These are phyloP conservation scores for Dicerorhinus sumatrensis DNA, from an alignment of 2,113 vertebrate genomes.

Conservation along the genomic window DNA sequence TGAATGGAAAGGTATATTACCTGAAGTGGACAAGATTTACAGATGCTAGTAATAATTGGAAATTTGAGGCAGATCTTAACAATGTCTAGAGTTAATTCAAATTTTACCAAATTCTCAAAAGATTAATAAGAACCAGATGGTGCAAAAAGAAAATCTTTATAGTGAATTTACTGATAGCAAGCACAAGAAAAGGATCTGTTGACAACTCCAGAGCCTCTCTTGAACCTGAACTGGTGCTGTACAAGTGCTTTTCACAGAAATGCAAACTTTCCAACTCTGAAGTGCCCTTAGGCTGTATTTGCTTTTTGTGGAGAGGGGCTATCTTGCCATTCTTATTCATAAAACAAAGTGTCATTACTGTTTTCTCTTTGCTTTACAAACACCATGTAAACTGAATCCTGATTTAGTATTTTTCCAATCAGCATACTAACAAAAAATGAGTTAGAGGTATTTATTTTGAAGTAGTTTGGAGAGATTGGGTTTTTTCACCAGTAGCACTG, in stretches of 20 bases:
- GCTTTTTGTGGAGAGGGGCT: neutral
- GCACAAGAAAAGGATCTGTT: neutral
- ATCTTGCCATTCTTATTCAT: neutral
- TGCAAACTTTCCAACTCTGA: neutral
- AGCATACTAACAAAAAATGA: neutral
- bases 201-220: neutral
- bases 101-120: neutral
- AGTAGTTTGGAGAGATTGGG: neutral
- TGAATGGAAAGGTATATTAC: neutral
- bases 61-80: neutral
- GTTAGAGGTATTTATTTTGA: neutral
- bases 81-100: neutral
- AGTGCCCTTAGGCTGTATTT: neutral
- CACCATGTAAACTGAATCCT: neutral
- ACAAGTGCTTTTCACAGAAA: neutral
- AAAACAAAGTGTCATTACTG: neutral
- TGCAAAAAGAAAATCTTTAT: neutral
- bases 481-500: neutral
- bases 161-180: neutral
- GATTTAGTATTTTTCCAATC: neutral
- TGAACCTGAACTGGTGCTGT: neutral
- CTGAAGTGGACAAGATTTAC: neutral
- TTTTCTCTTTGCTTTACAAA: neutral
- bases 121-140: neutral
- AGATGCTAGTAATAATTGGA: neutral